Conservation (phyloP, 2,797 vertebrate genomes). For the Avahi laniger region DNA sequence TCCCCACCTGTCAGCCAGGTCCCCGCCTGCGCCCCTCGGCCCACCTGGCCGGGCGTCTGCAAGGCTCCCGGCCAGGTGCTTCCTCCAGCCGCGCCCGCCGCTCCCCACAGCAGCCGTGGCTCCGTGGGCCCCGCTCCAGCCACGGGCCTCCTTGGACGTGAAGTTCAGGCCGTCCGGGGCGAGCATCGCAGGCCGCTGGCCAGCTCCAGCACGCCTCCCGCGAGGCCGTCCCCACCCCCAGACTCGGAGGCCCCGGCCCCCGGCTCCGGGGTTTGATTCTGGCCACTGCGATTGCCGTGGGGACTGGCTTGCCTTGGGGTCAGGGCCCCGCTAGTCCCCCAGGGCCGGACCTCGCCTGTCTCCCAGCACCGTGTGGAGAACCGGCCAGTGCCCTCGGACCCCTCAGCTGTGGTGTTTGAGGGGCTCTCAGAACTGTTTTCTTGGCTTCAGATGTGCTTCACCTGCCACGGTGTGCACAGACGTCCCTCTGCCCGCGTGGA, state of each 20-base stretch:
- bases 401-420: background rate
- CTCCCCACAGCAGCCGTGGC: fast-evolving
- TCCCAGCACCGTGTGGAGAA: background rate
- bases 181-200: background rate
- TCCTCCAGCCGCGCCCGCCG: background rate
- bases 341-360: background rate
- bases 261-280: too few relatives aligned
- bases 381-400: background rate
- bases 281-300: fast-evolving
- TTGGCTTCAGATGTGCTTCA: background rate
- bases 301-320: background rate
- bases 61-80: fast-evolving
- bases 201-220: background rate
- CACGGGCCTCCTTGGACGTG: background rate
- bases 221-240: background rate
- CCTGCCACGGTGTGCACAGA: too few relatives aligned
- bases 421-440: background rate
- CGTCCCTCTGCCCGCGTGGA: background rate
- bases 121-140: background rate
- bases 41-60: background rate
- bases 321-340: background rate
- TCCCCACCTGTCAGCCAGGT: fast-evolving
- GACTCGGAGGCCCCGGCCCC: fast-evolving
- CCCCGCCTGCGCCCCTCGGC: background rate
- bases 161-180: background rate